Evolutionary conservation across 2,888 invertebrate species (phyloP).

Genomic region (Tipula confusa): DNA sequence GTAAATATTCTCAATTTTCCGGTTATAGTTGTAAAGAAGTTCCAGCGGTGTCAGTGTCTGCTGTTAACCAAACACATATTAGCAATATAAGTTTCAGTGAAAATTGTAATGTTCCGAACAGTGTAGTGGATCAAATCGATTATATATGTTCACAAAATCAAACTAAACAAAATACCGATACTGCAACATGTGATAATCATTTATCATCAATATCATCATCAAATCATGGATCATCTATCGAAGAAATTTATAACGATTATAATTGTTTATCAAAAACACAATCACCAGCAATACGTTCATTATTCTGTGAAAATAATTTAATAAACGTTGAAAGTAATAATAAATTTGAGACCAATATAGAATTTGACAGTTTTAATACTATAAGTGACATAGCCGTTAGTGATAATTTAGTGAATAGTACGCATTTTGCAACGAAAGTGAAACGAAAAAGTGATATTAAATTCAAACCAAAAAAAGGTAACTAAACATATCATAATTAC

Average conservation of each 20-base stretch:
- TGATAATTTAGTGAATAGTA: background rate
- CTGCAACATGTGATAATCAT: background rate
- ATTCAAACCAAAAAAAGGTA: background rate
- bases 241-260: background rate
- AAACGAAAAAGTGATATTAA: background rate
- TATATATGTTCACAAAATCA: background rate
- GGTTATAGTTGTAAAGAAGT: background rate
- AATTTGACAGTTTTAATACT: background rate
- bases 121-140: background rate
- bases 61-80: background rate
- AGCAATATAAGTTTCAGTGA: background rate
- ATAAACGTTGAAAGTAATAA: background rate
- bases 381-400: background rate
- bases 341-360: background rate
- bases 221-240: background rate
- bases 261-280: background rate
- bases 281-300: background rate
- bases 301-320: background rate
- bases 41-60: background rate
- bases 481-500: background rate
- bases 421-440: background rate
- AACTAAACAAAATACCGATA: background rate
- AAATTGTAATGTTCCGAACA: background rate
- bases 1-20: background rate
- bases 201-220: background rate